Evolutionary conservation across 2,888 invertebrate species (phyloP).

Genomic region (Ptilodon capucinus): DNA sequence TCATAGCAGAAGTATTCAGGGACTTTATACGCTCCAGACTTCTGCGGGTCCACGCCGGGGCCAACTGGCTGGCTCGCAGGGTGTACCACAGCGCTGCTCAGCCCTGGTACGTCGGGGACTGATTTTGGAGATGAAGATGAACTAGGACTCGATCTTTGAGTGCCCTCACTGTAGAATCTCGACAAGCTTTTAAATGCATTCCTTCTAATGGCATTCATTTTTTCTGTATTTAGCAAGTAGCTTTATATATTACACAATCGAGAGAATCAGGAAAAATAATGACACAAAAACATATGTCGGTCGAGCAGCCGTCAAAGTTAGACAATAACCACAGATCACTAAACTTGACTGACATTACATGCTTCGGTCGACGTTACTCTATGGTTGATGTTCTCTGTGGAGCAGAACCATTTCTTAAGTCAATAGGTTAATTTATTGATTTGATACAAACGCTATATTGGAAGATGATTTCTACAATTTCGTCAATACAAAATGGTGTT

Average conservation of each 20-base stretch:
- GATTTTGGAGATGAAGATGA: conserved; percentile 29
- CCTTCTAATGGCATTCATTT: conserved; percentile 35
- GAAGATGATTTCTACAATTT: too few species aligned
- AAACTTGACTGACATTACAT: too few species aligned
- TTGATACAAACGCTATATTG: too few species aligned
- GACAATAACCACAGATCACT: too few species aligned
- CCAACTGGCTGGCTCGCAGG: conserved; percentile 84
- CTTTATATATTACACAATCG: conserved; percentile 55
- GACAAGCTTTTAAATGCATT: conserved; percentile 30
- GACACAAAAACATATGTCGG: too few species aligned
- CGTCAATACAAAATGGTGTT: too few species aligned
- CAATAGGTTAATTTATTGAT: too few species aligned
- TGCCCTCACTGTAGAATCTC: conserved; percentile 54
- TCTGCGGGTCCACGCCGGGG: conserved; percentile 86
- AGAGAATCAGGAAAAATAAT: background rate
- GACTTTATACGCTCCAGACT: conserved; percentile 89
- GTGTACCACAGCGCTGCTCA: conserved; percentile 83
- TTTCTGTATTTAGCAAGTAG: conserved; percentile 19
- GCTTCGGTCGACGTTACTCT: too few species aligned
- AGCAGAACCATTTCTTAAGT: too few species aligned
- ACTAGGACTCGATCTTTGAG: conserved; percentile 31
- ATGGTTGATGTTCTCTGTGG: too few species aligned
- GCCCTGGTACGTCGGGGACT: conserved; percentile 82
- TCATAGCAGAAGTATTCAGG: conserved; percentile 94
- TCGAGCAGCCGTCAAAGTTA: too few species aligned